A percentile compares a stretch with the other conserved stretches of the same genome.
Evolutionary conservation across 1,140 invertebrate genomes (phyloP).

Genomic region (Ceratoteleas bidentatus): DNA sequence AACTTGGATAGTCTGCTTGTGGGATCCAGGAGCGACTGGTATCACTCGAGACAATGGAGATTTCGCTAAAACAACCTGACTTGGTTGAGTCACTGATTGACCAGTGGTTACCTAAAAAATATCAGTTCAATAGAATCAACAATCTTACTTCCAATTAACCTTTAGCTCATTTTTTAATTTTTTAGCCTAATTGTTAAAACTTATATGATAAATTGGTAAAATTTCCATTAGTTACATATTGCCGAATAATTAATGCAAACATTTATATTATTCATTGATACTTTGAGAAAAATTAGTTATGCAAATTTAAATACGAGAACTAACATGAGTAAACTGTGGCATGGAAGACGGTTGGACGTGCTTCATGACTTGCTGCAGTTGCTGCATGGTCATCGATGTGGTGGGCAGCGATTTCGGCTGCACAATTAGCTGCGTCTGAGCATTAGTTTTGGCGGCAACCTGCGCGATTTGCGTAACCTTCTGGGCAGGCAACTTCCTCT

Average conservation of each 20-base stretch:
- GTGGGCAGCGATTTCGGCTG: constrained; percentile 85
- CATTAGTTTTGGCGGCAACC: constrained; percentile 80
- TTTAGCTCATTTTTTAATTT: too few relatives aligned
- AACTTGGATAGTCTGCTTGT: constrained; percentile 84
- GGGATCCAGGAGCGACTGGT: constrained; percentile 77
- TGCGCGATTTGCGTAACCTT: constrained; percentile 84
- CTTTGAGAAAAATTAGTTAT: too few relatives aligned
- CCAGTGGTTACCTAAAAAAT: constrained; percentile 51
- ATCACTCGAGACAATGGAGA: constrained; percentile 80
- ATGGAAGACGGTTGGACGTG: constrained; percentile 82
- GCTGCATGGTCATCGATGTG: constrained; percentile 87
- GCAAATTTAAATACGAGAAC: too few relatives aligned
- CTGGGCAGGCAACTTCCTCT: constrained; percentile 83
- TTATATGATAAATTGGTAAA: too few relatives aligned
- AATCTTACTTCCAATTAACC: too few relatives aligned
- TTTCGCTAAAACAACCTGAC: constrained; percentile 78
- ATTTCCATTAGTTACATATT: too few relatives aligned
- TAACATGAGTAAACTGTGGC: constrained; percentile 81
- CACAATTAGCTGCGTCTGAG: constrained; percentile 84
- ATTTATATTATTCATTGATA: too few relatives aligned
- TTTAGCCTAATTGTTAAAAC: too few relatives aligned
- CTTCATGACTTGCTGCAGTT: constrained; percentile 89
- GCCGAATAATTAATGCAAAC: too few relatives aligned
- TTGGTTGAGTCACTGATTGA: constrained; percentile 70
- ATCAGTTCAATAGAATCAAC: constrained; percentile 3